Evolutionary conservation across 2,113 vertebrate genomes (phyloP), one percentile per base, ranked within the genome.

Genomic region (Neolamprologus ventralis): DNA sequence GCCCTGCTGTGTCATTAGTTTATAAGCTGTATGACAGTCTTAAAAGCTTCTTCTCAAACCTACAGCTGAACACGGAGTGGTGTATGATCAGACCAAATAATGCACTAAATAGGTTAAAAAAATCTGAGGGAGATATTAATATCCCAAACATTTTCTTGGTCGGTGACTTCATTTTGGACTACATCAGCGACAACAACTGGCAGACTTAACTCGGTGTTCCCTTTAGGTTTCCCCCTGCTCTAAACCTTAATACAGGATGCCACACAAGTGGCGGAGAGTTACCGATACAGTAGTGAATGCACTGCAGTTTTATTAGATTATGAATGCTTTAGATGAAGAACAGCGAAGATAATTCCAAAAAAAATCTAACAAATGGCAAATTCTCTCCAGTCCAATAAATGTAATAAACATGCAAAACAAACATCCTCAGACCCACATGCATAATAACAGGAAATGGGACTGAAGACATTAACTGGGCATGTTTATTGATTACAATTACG

Each of bases 261-360:
- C 58, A 55, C 54, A 16, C 12, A 35, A 10, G 37, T 17, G 11
- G 51, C 33, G 4, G 13, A 26, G 1, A 31, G 16, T 17, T 2
- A 40, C 26, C 3, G 12, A 4, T 26, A 47, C 19, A 51, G 1
- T 10, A 33, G 10, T 14, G 42, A 85, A 33, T 7, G 28, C 17
- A n/a, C 33, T 47, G 33, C 53, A 1, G 16, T 42, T 40, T 11
- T 17, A 17, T 54, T 40, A 19, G 19, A 33, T 55, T 12, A 19
- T 10, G 26, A 73, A 40, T 42, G 23, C 37, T 47, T 83, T 23
- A 65, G 14, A 26, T 26, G 4, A 65, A n/a, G 12, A 57, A 35
- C 9, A n/a, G 9, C n/a, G 19, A 37, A 31, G 31, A 13, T 33
- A 5, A 21, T 7, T 10, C 16, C 1, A 0, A 3, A 58, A 55